These are phyloP conservation scores for Sebastes minor DNA, from an alignment of 2,797 vertebrate species.

Conservation along the genomic window DNA sequence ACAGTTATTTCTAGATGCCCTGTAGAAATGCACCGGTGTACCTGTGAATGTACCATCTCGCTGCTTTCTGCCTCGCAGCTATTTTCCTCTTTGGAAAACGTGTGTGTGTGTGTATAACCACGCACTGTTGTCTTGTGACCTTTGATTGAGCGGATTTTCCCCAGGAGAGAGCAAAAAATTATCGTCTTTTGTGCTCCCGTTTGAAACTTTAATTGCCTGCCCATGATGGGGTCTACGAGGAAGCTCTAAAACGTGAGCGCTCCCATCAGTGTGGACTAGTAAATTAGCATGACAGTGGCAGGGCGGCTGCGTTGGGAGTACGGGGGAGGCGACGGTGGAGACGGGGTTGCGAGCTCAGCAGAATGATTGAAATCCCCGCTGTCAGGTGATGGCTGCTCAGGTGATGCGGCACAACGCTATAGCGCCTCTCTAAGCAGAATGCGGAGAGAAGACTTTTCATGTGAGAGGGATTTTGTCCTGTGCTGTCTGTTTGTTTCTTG, in stretches of 20 bases:
- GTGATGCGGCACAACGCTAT: slow-evolving; percentile 47
- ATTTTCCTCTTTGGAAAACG: slow-evolving; percentile 25
- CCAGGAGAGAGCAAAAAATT: slow-evolving; percentile 10
- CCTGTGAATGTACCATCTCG: slow-evolving; percentile 26
- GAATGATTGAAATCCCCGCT: slow-evolving; percentile 70
- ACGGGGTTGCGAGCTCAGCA: slow-evolving; percentile 64
- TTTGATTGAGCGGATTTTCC: slow-evolving; percentile 26
- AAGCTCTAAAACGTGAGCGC: slow-evolving; percentile 34
- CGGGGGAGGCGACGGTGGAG: slow-evolving; percentile 8
- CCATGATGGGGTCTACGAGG: slow-evolving; percentile 40
- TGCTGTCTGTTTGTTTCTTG: slow-evolving; percentile 30
- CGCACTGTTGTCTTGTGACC: slow-evolving; percentile 31
- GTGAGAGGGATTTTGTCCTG: slow-evolving; percentile 42
- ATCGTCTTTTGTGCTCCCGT: slow-evolving; percentile 9
- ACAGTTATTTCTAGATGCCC: slow-evolving; percentile 52
- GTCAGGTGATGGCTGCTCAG: slow-evolving; percentile 67
- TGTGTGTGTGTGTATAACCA: background rate
- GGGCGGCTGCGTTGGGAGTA: slow-evolving; percentile 21
- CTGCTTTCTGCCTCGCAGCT: slow-evolving; percentile 28
- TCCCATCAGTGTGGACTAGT: slow-evolving; percentile 18
- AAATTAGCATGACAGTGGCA: slow-evolving; percentile 60
- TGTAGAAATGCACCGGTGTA: slow-evolving; percentile 40
- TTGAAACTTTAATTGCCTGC: slow-evolving; percentile 52
- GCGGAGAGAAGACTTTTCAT: slow-evolving; percentile 40
- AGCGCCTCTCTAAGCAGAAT: slow-evolving; percentile 57